Percentiles rank a stretch among this genome's conserved stretches.
Evolutionary conservation across 2,888 invertebrate species (phyloP).

Genomic region (Pristionchus mayeri): DNA sequence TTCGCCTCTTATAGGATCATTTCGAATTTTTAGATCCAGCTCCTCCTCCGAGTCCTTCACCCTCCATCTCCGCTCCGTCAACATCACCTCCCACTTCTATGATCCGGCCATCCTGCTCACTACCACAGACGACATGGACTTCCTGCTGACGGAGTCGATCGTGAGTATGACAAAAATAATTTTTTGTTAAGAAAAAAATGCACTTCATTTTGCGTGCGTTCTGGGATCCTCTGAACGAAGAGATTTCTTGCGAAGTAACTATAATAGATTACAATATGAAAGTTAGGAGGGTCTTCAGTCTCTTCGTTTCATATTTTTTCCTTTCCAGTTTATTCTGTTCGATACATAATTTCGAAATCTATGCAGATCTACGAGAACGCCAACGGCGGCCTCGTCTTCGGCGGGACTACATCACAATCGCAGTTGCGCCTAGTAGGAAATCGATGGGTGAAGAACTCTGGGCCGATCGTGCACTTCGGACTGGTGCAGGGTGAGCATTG

Average conservation of each 20-base stretch:
- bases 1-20: no score
- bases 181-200: no score
- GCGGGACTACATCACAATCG: conserved; percentile 12
- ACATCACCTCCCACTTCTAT: conserved; percentile 42
- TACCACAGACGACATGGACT: conserved; percentile 36
- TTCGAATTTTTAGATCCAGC: not conserved
- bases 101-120: conserved; percentile 33
- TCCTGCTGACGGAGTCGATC: not conserved
- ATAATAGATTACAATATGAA: no score
- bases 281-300: no score
- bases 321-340: no score
- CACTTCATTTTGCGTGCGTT: no score
- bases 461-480: conserved; percentile 47
- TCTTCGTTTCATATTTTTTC: no score
- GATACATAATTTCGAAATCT: no score
- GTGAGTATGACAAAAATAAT: conserved; percentile 2
- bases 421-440: not conserved
- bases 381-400: conserved; percentile 38
- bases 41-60: conserved; percentile 3
- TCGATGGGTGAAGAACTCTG: conserved; percentile 43
- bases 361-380: conserved; percentile 46
- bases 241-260: no score
- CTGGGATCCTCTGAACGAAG: no score
- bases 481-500: conserved; percentile 15
- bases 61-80: conserved; percentile 4